Evolutionary conservation across 2,888 invertebrate species (phyloP), one percentile per base, ranked within the genome.

Genomic region (Thelaira solivaga): DNA sequence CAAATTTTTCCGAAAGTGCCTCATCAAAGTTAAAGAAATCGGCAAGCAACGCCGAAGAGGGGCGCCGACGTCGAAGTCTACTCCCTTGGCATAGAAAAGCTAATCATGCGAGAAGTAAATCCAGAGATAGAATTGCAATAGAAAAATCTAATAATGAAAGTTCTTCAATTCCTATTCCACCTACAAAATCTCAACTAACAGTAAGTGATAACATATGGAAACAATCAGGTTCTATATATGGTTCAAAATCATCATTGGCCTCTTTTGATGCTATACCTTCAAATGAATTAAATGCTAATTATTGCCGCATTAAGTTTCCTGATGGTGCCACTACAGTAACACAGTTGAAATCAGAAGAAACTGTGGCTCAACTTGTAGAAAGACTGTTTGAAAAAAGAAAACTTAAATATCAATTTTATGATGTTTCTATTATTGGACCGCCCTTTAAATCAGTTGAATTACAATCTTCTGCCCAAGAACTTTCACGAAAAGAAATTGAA

Each of bases 271-370:
- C 89, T 2, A 74, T 69, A 59, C 79, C 69, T 47, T 73, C 61
- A 4, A 82, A 81, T 6, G 86, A 86, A 24, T 82, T 59, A 82
- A 84, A 67, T 18, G 83, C 80, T 1, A 89, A 96, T 24, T 80
- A 87, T 13, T 96, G 96, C 86, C 93, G 97, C 81, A 96, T 98
- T 79, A 93, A 95, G 85, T 90, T 98, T 78, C 96, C 96, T 1
- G 97, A 97, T 89, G 95, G 95, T 59, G 96, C 97, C 73, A 97
- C 97, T 2, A 97, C 97, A 1, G 97, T 98, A 81, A 95, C 97
- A 76, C 94, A 94, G 82, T 94, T 96, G 49, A 93, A 93, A 82
- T 90, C 93, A 18, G 90, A 92, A 20, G 94, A 96, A 87, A 93
- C 94, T 0, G 93, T 97, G 65, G 92, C 93, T 71, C 92, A 93